These are phyloP conservation scores for Atrina japonica DNA, from an alignment of 2,888 invertebrate species.

Conservation along the genomic window DNA sequence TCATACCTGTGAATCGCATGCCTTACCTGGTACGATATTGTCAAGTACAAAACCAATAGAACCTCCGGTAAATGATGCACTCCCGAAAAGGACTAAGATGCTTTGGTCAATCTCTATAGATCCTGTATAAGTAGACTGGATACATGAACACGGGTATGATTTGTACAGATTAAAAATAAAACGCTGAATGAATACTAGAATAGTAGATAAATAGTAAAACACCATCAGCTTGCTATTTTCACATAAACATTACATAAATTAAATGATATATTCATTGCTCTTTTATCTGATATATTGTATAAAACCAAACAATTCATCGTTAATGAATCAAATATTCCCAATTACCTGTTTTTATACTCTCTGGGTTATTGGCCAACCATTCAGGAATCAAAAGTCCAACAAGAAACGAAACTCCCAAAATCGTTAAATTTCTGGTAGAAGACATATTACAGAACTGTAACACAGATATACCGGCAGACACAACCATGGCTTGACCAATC, in stretches of 20 bases:
- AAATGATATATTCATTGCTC: no score
- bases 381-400: slow-evolving; percentile 85
- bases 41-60: slow-evolving; percentile 79
- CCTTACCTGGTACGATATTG: slow-evolving; percentile 76
- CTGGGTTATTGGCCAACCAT: slow-evolving; percentile 58
- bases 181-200: neutral
- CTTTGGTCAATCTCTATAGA: slow-evolving; percentile 50
- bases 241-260: no score
- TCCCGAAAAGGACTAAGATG: slow-evolving; percentile 66
- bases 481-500: slow-evolving; percentile 74
- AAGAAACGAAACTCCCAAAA: slow-evolving; percentile 93
- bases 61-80: slow-evolving; percentile 80
- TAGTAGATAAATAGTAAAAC: no score
- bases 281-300: no score
- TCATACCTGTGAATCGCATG: no score
- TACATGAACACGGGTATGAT: neutral
- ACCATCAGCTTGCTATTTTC: no score
- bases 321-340: no score
- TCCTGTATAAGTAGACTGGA: no score
- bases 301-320: no score
- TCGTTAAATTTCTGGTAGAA: slow-evolving; percentile 92
- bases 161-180: neutral
- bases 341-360: slow-evolving; percentile 65
- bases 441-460: slow-evolving; percentile 86
- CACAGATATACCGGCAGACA: slow-evolving; percentile 76